phyloP scores from a whole-genome alignment of 2,797 vertebrate species.

The Calcarius lapponicus region DNA sequence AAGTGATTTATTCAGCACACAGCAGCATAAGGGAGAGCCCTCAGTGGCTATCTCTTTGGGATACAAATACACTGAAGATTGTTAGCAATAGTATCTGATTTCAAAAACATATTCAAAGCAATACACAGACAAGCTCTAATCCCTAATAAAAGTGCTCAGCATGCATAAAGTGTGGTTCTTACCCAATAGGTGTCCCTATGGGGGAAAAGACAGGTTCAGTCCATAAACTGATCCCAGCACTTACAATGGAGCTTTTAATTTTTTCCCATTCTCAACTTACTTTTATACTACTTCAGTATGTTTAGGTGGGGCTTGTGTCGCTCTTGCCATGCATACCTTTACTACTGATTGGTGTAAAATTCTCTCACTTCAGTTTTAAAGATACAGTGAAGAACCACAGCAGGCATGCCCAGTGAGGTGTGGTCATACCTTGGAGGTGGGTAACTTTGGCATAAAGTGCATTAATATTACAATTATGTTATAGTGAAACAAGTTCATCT shows the following conservation, averaged over 20 bases:
- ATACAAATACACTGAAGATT: neutral
- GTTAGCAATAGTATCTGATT: accelerated
- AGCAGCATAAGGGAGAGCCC: neutral
- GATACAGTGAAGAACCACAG: neutral
- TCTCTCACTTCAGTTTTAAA: neutral
- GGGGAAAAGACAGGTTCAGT: neutral
- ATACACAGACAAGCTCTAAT: neutral
- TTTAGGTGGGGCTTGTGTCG: neutral
- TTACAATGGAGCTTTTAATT: neutral
- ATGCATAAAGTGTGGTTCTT: neutral
- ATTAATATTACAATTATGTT: neutral
- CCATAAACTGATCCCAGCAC: accelerated
- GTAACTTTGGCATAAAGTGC: neutral
- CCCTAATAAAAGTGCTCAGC: neutral
- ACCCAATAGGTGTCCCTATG: too few relatives aligned
- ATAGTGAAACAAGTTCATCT: neutral
- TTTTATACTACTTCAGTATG: neutral
- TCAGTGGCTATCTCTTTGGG: too few relatives aligned
- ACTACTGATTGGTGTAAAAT: neutral
- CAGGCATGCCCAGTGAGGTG: neutral
- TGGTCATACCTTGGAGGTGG: neutral
- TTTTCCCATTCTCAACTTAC: neutral
- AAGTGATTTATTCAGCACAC: neutral
- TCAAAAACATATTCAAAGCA: neutral
- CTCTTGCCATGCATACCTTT: neutral